Percentiles rank a stretch among this genome's conserved stretches.
These are phyloP conservation scores for Spilarctia lutea DNA, from an alignment of 2,888 invertebrate genomes.

Conservation along the genomic window DNA sequence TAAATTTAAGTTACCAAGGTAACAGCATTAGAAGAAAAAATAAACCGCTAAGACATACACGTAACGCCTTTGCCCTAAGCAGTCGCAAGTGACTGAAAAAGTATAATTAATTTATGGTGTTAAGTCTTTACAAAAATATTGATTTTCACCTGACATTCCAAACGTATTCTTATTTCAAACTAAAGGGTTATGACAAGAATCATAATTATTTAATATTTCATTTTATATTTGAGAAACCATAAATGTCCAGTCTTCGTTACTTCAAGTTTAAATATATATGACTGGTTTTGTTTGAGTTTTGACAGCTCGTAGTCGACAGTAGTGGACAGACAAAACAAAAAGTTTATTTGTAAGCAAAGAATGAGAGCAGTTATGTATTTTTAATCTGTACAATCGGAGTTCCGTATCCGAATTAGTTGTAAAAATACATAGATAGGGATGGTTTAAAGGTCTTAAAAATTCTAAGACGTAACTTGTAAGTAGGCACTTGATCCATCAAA, in stretches of 20 bases:
- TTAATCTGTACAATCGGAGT: not conserved
- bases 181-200: not conserved
- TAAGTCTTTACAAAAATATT: not conserved
- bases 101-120: conserved; percentile 3
- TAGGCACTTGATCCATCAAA: not conserved
- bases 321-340: not conserved
- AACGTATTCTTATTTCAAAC: not conserved
- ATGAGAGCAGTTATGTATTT: not conserved
- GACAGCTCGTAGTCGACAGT: not conserved
- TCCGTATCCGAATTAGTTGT: not conserved
- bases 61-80: not conserved
- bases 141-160: not conserved
- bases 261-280: conserved; percentile 51
- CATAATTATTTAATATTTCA: conserved; percentile 17
- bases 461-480: not conserved
- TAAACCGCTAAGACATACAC: not conserved
- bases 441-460: not conserved
- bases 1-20: conserved; percentile 1
- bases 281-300: conserved; percentile 38
- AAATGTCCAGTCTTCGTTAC: conserved; percentile 52
- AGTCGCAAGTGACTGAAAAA: not conserved
- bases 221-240: conserved; percentile 30
- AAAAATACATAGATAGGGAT: not conserved
- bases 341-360: not conserved
- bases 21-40: not conserved